Conservation (phyloP, 2,113 vertebrate genomes). For the Xyrauchen texanus region DNA sequence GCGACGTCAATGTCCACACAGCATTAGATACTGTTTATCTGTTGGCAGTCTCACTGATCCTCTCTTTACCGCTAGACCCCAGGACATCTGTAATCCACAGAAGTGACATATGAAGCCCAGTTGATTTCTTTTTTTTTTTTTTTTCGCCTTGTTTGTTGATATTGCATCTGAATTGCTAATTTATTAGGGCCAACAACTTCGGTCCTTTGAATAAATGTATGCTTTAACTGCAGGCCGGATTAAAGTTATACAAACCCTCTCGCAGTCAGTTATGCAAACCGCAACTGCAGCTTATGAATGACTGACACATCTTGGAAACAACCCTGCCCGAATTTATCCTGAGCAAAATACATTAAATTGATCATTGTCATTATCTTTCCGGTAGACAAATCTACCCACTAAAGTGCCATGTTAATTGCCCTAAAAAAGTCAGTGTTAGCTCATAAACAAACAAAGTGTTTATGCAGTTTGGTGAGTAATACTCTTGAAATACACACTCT, state of each 20-base stretch:
- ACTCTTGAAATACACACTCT: too few species aligned
- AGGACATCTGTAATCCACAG: slow-evolving; percentile 48
- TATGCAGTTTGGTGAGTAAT: background rate
- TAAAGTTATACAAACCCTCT: slow-evolving; percentile 19
- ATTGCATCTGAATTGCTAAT: slow-evolving; percentile 54
- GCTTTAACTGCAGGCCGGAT: slow-evolving; percentile 36
- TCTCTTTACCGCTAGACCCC: slow-evolving; percentile 38
- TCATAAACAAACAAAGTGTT: background rate
- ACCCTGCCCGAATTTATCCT: background rate
- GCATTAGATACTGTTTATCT: slow-evolving; percentile 35
- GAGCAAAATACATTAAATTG: background rate
- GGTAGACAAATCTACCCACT: slow-evolving; percentile 1
- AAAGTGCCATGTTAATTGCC: background rate
- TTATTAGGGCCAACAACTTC: slow-evolving; percentile 41
- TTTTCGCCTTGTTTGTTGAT: slow-evolving; percentile 49
- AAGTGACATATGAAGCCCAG: slow-evolving; percentile 41
- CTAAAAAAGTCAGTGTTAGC: background rate
- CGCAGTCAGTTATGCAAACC: slow-evolving; percentile 35
- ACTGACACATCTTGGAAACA: background rate
- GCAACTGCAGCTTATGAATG: slow-evolving; percentile 13
- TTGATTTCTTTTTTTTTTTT: slow-evolving; percentile 42
- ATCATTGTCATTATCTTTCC: background rate
- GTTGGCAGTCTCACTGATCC: slow-evolving; percentile 31
- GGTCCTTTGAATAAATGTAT: slow-evolving; percentile 46
- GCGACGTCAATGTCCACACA: slow-evolving; percentile 17